Evolutionary conservation across 2,113 vertebrate genomes (phyloP), one percentile per base, ranked within the genome.

Genomic region (Gracilinanus agilis): DNA sequence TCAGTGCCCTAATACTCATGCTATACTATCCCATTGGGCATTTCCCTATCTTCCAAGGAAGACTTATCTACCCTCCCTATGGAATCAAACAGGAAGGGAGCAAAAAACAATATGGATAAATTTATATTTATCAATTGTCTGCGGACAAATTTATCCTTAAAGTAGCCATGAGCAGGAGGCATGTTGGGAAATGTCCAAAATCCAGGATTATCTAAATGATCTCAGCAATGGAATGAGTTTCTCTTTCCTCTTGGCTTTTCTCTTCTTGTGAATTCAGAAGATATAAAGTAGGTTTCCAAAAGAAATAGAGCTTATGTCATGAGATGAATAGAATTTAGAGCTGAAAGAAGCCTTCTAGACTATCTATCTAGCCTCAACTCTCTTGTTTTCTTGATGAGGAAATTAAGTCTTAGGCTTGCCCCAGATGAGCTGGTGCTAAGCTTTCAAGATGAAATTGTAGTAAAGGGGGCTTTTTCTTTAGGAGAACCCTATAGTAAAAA

Each of bases 61-160:
- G 27, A 75, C 67, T 75, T 10, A 55, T 83, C 83, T 55, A 88
- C 53, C 91, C 44, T 93, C 75, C 93, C 90, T 49, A 34, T 29
- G 49, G 25, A 83, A 88, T 53, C 53, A 54, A 89, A 95, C 49
- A 89, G 90, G 54, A 92, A 54, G 53, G 53, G 7, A 53, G 54
- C 56, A 44, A 53, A n/a, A 21, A n/a, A 53, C 25, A 54, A 3
- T 13, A 29, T 83, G 58, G 11, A 95, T 61, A 56, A 58, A 93
- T 96, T 49, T 23, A 93, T 40, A 91, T 93, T 23, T 67, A 95
- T 25, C 83, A 61, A 11, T 13, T 93, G 89, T 11, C 91, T 90
- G 24, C 96, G 96, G 88, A 94, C 40, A 94, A 91, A 54, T 96
- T 95, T 91, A 91, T 40, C 9, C 94, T 58, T 75, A 11, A 97